Evolutionary conservation across 2,797 vertebrate species (phyloP), one percentile per base, ranked within the genome.

Genomic region (Enteromius paludinosus): DNA sequence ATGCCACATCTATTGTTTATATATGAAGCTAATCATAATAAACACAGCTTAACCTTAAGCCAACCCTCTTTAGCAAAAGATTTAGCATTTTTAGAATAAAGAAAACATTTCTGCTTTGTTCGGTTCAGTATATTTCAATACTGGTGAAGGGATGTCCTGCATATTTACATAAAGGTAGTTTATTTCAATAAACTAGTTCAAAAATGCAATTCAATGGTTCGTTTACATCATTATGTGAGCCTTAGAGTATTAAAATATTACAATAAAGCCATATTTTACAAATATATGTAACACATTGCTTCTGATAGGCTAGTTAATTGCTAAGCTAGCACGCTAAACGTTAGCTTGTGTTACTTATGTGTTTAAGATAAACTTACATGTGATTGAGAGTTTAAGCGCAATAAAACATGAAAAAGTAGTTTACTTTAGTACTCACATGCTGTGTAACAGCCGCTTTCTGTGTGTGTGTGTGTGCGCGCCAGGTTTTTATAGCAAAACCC

Each of bases 1-100:
- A 28, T 72, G 18, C 5, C 45, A 49, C 43, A 30, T 72, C 8
- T 47, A 43, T 69, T 69, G 66, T 69, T 43, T 69, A 43, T 25
- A 69, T 43, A 43, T 69, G 30, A 73, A 73, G 47, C 47, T 35
- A 33, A 72, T 72, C 18, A 71, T 49, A 71, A 20, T 30, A 25
- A 20, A 28, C 10, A 14, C 10, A 35, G 28, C 30, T 33, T 35
- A 35, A 35, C 17, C 30, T 35, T 65, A 65, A 65, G 18, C 30
- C 62, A 65, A 35, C 30, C 15, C 33, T 9, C 11, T 65, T 64
- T 65, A 65, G 30, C 17, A 35, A 35, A 65, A 65, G 15, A 65
- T 33, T 35, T 4, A 20, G 30, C 62, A 33, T 10, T 65, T 65
- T 65, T 35, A 18, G 18, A 65, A 20, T 18, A 10, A 35, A 35